These are phyloP conservation scores for Tiphia femorata DNA, from an alignment of 2,888 invertebrate genomes.

Conservation along the genomic window DNA sequence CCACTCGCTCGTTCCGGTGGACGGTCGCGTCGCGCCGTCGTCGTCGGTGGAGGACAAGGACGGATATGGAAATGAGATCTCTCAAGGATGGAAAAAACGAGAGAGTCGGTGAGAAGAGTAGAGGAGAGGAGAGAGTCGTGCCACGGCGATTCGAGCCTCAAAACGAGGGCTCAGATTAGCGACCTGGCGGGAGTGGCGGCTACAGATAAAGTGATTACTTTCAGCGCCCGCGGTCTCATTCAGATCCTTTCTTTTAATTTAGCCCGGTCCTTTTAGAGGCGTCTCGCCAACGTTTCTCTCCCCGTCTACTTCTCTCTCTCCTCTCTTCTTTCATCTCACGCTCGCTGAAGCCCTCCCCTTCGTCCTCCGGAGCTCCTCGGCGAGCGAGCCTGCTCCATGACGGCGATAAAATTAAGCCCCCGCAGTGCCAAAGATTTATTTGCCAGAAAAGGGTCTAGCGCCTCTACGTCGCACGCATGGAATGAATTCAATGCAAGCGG, in stretches of 20 bases:
- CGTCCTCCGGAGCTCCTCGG: too few relatives aligned
- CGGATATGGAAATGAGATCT: conserved; percentile 39
- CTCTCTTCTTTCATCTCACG: neutral
- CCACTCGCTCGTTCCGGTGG: too few relatives aligned
- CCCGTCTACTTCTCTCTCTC: neutral
- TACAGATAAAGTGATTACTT: conserved; percentile 58
- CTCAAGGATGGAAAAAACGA: conserved; percentile 6
- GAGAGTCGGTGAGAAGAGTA: neutral
- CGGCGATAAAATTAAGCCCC: conserved; percentile 53
- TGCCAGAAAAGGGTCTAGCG: conserved; percentile 28
- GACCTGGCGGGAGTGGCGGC: conserved; percentile 42
- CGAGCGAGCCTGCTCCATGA: conserved; percentile 29
- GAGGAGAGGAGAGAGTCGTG: neutral
- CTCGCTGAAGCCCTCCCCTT: conserved; percentile 14
- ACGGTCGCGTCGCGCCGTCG: too few relatives aligned
- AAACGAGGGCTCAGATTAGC: conserved; percentile 48
- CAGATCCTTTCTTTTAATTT: conserved; percentile 57
- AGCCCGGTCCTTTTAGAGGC: conserved; percentile 42
- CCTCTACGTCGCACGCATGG: conserved; percentile 24
- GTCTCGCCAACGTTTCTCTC: neutral
- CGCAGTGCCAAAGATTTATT: conserved; percentile 43
- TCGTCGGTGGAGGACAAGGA: conserved; percentile 4
- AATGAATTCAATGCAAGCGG: conserved; percentile 16
- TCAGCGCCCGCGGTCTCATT: conserved; percentile 50
- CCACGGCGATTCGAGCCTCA: conserved; percentile 31